phyloP scores from a whole-genome alignment of 2,888 invertebrate species.

The Mesopsocus fuscifrons region DNA sequence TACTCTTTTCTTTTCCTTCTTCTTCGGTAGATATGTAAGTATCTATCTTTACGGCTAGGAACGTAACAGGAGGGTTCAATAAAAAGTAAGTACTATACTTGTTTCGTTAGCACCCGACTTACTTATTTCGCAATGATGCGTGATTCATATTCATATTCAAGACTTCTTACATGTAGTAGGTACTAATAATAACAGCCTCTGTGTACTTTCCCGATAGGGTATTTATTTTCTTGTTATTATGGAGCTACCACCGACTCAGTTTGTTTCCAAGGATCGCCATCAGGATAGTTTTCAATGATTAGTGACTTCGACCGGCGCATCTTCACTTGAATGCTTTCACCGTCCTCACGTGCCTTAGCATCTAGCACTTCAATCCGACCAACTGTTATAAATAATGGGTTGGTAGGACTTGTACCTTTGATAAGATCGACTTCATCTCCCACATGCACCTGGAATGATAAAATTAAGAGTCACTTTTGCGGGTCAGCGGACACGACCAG shows the following conservation, averaged over 20 bases:
- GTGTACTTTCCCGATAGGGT: not conserved
- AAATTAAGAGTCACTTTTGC: slow-evolving; percentile 11
- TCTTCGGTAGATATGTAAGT: no score
- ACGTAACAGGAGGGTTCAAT: no score
- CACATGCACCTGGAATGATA: slow-evolving; percentile 33
- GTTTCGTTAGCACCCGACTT: no score
- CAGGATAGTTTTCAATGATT: slow-evolving; percentile 48
- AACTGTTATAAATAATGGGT: slow-evolving; percentile 46
- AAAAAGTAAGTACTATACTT: no score
- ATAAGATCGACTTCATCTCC: slow-evolving; percentile 67
- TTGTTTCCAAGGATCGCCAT: slow-evolving; percentile 28
- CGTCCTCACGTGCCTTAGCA: slow-evolving; percentile 33
- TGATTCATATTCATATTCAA: no score
- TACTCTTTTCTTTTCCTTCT: no score
- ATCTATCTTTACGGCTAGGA: no score
- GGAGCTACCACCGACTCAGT: no score
- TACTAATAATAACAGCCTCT: not conserved
- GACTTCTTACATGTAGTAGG: no score
- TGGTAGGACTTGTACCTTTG: slow-evolving; percentile 41
- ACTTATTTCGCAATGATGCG: no score
- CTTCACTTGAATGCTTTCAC: slow-evolving; percentile 27
- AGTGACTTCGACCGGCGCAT: slow-evolving; percentile 47
- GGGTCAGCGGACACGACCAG: not conserved
- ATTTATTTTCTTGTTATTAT: not conserved
- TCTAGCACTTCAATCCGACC: slow-evolving; percentile 45